These are phyloP conservation scores for Diceros bicornis DNA, from an alignment of 2,797 vertebrate species.

Conservation along the genomic window DNA sequence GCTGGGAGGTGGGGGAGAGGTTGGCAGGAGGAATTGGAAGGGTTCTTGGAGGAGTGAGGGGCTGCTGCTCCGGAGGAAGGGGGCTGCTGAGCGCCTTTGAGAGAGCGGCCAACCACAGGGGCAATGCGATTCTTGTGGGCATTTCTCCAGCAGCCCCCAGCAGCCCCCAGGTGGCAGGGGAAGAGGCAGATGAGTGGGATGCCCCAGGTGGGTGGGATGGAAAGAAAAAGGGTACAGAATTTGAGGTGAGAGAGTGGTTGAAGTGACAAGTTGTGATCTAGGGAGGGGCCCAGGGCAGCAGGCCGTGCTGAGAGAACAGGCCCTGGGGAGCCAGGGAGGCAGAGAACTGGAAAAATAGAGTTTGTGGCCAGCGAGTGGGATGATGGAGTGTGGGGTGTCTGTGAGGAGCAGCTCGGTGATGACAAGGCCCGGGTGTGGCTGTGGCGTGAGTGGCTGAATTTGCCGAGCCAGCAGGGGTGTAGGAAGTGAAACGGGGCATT, in stretches of 20 bases:
- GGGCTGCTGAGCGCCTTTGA: not conserved
- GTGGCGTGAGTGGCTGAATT: not conserved
- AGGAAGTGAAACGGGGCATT: not conserved
- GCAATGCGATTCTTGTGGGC: not conserved
- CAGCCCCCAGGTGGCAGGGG: not conserved
- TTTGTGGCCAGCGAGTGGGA: not conserved
- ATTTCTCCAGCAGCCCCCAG: not conserved
- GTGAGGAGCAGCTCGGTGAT: not conserved
- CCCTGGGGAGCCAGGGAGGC: not conserved
- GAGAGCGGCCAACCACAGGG: not conserved
- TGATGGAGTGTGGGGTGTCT: not conserved
- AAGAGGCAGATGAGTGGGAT: not conserved
- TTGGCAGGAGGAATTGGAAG: no score
- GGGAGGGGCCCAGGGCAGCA: not conserved
- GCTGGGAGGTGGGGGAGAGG: accelerated
- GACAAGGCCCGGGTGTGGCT: not conserved
- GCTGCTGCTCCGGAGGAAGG: not conserved
- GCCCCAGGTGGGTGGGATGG: no score
- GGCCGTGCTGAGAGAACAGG: not conserved
- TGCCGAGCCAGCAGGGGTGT: not conserved
- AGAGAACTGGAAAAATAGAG: not conserved
- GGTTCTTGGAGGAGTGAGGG: not conserved
- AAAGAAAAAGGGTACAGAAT: not conserved
- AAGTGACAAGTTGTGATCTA: not conserved
- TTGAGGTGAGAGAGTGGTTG: not conserved